Percentiles rank a stretch among this genome's conserved stretches.
These are phyloP conservation scores for Monomorium pharaonis DNA, from an alignment of 1,140 invertebrate genomes.

Conservation along the genomic window DNA sequence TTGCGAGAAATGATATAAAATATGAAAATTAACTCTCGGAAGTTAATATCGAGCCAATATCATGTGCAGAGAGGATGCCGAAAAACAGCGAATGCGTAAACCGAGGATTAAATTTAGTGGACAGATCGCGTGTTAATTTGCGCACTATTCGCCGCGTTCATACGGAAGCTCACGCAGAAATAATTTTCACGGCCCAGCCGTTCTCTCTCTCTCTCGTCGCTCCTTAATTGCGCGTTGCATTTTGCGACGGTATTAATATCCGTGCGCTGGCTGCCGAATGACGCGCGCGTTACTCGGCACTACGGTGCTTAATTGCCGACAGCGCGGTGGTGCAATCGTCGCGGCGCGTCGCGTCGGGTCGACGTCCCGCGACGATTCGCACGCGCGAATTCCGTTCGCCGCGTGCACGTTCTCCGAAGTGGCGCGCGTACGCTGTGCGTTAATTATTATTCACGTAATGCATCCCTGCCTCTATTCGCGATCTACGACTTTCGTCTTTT, in stretches of 20 bases:
- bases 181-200: not conserved
- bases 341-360: not conserved
- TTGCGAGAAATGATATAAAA: too few species aligned
- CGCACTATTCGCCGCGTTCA: not conserved
- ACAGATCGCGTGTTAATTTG: not conserved
- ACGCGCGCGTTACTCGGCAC: not conserved
- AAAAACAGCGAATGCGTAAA: too few species aligned
- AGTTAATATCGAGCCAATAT: too few species aligned
- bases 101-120: not conserved
- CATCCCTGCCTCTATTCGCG: too few species aligned
- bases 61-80: too few species aligned
- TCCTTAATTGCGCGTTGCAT: slow-evolving; percentile 11
- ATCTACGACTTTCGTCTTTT: too few species aligned
- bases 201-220: not conserved
- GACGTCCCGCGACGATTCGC: slow-evolving; percentile 22
- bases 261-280: not conserved
- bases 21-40: too few species aligned
- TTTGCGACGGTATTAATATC: slow-evolving; percentile 45
- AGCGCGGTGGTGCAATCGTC: too few species aligned
- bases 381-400: slow-evolving; percentile 12
- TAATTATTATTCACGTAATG: not conserved
- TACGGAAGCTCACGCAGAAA: not conserved
- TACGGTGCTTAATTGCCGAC: slow-evolving; percentile 25
- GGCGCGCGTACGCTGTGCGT: not conserved
- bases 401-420: not conserved